Evolutionary conservation across 2,113 vertebrate species (phyloP).

Genomic region (Stegastes partitus): DNA sequence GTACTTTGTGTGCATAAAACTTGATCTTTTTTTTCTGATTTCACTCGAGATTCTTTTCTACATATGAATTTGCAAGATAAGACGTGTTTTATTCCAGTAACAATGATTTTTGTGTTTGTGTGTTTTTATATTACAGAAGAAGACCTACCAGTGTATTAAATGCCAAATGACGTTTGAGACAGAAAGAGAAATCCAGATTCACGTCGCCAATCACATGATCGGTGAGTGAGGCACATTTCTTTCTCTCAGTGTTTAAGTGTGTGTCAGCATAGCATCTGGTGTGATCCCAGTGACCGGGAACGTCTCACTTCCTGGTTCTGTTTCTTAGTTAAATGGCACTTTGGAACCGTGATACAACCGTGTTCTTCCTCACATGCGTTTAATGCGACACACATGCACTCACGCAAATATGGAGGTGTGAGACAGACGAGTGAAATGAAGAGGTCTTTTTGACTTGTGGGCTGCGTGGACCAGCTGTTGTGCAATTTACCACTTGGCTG

Average conservation of each 20-base stretch:
- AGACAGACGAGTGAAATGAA: slow-evolving; percentile 73
- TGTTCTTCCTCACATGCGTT: slow-evolving; percentile 10
- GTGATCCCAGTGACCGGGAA: not conserved
- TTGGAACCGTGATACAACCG: slow-evolving; percentile 7
- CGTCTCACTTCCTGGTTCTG: slow-evolving; percentile 17
- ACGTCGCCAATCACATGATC: slow-evolving; percentile 99
- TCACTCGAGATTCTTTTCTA: too few species aligned
- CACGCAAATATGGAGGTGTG: slow-evolving; percentile 47
- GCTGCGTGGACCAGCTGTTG: slow-evolving; percentile 66
- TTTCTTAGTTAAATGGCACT: slow-evolving; percentile 15
- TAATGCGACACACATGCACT: slow-evolving; percentile 1
- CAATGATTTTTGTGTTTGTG: not conserved
- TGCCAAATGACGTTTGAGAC: slow-evolving; percentile 99
- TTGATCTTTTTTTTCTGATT: too few species aligned
- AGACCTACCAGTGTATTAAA: slow-evolving; percentile 99
- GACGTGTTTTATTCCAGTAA: not conserved
- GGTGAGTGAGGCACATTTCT: slow-evolving; percentile 87
- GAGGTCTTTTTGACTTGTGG: slow-evolving; percentile 68
- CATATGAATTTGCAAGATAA: too few species aligned
- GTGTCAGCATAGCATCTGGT: slow-evolving; percentile 9
- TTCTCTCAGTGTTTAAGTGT: slow-evolving; percentile 14
- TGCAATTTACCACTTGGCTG: slow-evolving; percentile 60
- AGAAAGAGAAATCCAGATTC: slow-evolving; percentile 98
- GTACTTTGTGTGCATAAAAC: too few species aligned
- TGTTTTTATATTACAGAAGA: slow-evolving; percentile 87